Conservation (phyloP, 2,888 invertebrate genomes). For the Erynnis tages region DNA sequence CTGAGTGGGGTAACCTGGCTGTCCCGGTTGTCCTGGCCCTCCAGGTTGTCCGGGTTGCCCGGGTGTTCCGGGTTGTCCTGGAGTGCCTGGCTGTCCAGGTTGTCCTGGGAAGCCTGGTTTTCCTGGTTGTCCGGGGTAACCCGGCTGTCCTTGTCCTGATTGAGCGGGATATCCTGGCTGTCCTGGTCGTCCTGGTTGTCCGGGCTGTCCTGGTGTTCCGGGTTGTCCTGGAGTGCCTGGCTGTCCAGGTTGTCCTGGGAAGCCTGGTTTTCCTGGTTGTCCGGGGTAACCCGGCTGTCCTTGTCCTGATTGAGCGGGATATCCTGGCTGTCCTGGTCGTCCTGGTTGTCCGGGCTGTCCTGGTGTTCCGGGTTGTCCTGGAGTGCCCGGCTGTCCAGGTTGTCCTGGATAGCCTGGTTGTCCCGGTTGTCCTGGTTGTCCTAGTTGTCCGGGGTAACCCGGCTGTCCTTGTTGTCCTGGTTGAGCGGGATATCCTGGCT, state of each 20-base stretch:
- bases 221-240: conserved; percentile 38
- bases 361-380: conserved; percentile 32
- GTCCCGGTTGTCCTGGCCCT: too few relatives aligned
- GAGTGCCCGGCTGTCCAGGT: too few relatives aligned
- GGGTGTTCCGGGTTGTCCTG: conserved; percentile 29
- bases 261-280: conserved; percentile 44
- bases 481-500: conserved; percentile 32
- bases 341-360: conserved; percentile 33
- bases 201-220: conserved; percentile 32
- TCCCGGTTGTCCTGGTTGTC: conserved; percentile 33
- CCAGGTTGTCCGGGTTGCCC: too few relatives aligned
- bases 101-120: conserved; percentile 31
- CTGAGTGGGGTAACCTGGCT: too few relatives aligned
- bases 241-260: conserved; percentile 36
- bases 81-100: conserved; percentile 36
- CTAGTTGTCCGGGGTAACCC: conserved; percentile 12
- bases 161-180: conserved; percentile 32
- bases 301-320: conserved; percentile 32
- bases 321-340: conserved; percentile 28
- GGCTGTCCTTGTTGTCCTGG: neutral
- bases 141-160: conserved; percentile 32
- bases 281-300: conserved; percentile 34
- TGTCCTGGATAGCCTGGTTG: conserved; percentile 28
- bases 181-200: conserved; percentile 31
- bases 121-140: conserved; percentile 38